Evolutionary conservation across 1,140 invertebrate species (phyloP).

Genomic region (Philopotamus ludificatus): DNA sequence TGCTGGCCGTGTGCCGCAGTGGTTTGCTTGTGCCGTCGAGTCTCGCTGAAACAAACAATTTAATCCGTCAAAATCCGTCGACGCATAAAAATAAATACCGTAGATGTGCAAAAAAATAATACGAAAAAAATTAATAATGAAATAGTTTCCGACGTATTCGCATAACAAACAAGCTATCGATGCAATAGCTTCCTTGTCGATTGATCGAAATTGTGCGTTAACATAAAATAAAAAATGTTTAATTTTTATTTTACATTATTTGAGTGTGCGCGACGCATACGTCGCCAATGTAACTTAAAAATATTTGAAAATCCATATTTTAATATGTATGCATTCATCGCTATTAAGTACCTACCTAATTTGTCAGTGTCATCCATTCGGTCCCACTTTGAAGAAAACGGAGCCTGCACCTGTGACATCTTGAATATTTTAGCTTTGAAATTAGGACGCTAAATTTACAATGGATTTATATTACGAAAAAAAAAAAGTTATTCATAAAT

Average conservation of each 20-base stretch:
- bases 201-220: too few relatives aligned
- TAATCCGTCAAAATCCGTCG: background rate
- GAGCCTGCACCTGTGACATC: slow-evolving; percentile 55
- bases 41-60: slow-evolving; percentile 69
- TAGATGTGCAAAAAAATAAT: background rate
- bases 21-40: slow-evolving; percentile 78
- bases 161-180: too few relatives aligned
- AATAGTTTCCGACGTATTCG: too few relatives aligned
- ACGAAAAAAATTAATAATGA: too few relatives aligned
- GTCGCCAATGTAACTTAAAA: too few relatives aligned
- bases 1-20: slow-evolving; percentile 58
- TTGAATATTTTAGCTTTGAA: slow-evolving; percentile 43
- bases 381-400: slow-evolving; percentile 62
- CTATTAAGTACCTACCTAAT: slow-evolving; percentile 55
- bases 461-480: slow-evolving; percentile 16
- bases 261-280: too few relatives aligned
- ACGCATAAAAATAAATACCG: background rate
- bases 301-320: background rate
- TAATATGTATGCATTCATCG: slow-evolving; percentile 14
- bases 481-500: too few relatives aligned
- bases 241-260: too few relatives aligned
- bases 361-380: slow-evolving; percentile 64
- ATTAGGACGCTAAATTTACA: slow-evolving; percentile 22
- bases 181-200: too few relatives aligned
- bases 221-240: too few relatives aligned